A percentile compares a stretch with the other conserved stretches of the same genome.
Conservation (phyloP, 2,888 invertebrate genomes). For the Himalopsyche tibetana region DNA sequence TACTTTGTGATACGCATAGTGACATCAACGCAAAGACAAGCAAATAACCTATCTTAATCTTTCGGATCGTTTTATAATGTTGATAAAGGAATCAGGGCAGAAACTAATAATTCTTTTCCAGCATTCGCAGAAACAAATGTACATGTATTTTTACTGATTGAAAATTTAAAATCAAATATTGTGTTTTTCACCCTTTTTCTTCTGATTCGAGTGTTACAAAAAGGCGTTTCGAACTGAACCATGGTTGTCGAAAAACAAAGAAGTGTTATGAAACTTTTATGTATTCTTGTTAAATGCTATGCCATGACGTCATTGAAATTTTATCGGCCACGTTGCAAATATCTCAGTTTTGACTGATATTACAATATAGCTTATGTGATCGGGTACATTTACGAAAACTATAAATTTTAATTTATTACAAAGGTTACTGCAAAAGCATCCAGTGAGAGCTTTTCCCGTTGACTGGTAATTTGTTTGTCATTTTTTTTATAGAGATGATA, state of each 20-base stretch:
- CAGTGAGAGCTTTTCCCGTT: not conserved
- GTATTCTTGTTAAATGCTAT: too few species aligned
- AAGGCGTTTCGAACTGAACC: too few species aligned
- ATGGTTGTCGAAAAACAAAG: too few species aligned
- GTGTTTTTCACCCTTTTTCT: too few species aligned
- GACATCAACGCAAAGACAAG: slow-evolving; percentile 3
- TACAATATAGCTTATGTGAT: slow-evolving; percentile 10
- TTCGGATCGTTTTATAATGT: too few species aligned
- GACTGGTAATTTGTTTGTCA: not conserved
- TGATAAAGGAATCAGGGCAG: too few species aligned
- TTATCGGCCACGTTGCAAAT: not conserved
- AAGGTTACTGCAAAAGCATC: not conserved
- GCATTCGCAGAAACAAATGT: too few species aligned
- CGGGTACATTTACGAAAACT: not conserved
- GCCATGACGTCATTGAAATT: not conserved
- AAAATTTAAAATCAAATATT: too few species aligned
- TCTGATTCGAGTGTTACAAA: too few species aligned
- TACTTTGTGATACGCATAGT: not conserved
- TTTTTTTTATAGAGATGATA: slow-evolving; percentile 9
- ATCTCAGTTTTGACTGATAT: not conserved
- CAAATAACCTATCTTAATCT: not conserved
- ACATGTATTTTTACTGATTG: too few species aligned
- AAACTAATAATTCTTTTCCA: too few species aligned
- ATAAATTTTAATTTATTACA: not conserved
- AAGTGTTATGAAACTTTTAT: too few species aligned